phyloP scores from a whole-genome alignment of 2,113 vertebrate species.

The Geococcyx californianus region DNA sequence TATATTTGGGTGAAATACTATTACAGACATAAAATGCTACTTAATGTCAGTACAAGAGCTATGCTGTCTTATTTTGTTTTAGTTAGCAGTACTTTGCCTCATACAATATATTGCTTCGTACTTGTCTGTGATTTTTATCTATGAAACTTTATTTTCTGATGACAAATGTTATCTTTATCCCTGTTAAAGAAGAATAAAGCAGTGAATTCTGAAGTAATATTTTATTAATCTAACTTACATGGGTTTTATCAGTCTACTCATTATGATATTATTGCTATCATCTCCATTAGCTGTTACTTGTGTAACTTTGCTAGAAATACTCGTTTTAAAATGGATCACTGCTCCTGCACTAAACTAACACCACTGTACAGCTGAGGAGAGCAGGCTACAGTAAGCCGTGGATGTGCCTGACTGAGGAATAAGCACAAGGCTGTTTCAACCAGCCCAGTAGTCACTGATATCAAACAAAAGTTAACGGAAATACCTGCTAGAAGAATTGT shows the following conservation, averaged over 20 bases:
- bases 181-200: slow-evolving; percentile 27
- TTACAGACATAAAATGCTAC: background rate
- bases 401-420: background rate
- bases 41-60: background rate
- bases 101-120: background rate
- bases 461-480: slow-evolving; percentile 14
- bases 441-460: slow-evolving; percentile 14
- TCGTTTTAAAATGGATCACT: background rate
- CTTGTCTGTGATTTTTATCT: slow-evolving; percentile 54
- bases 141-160: slow-evolving; percentile 51
- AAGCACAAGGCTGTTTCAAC: background rate
- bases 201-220: background rate
- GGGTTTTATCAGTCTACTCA: background rate
- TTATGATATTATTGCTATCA: background rate
- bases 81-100: background rate
- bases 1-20: background rate
- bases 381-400: background rate
- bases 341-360: slow-evolving; percentile 28
- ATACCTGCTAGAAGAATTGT: background rate
- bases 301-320: background rate
- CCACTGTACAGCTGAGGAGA: background rate
- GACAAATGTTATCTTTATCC: slow-evolving; percentile 58
- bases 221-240: background rate
- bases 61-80: background rate
- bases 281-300: background rate